Base-by-base conservation (phyloP, 2,113 vertebrate genomes). In the Podilymbus podiceps region DNA sequence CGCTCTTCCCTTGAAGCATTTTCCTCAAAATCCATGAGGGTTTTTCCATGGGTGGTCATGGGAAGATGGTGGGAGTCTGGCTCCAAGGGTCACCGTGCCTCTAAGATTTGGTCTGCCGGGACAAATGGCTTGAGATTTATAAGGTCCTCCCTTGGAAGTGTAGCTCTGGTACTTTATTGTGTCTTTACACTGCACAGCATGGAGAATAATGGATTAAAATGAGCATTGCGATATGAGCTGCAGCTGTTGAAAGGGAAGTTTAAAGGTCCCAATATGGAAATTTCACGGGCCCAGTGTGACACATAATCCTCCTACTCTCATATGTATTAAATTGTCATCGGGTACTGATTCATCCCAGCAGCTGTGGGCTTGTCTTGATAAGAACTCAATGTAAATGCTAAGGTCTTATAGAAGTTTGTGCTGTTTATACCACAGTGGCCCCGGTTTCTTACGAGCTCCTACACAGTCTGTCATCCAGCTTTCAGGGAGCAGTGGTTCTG, bases 301-400 rank as follows among this genome's bases (percentile, higher is more conserved):
- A 12, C 1, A 15, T 66, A 73, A 80, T 90, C 78, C 83, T 91
- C 86, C 94, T 77, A 2, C 63, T 84, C 68, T 80, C 42, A 1
- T 47, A 23, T 8, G 13, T 11, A 38, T 80, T 53, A 56, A 90
- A 60, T n/a, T 53, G 75, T 64, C 0, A 0, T 35, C 0, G 0
- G 40, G 53, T n/a, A 20, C 8, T 31, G 90, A 50, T 62, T 80
- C 59, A 31, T 86, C 82, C 62, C 4, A 12, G 59, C 49, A 91
- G 82, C 67, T 62, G 83, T 62, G 71, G 72, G 19, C 60, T 92
- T 83, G 22, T 74, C 20, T 38, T 15, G 35, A 4, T 27, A 69
- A 80, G 77, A 78, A 50, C 42, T 73, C 17, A 15, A 21, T 47
- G 69, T 72, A 73, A 55, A 55, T 44, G 42, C 9, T 7, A 35